Percentiles rank a stretch among this genome's conserved stretches.
phyloP scores from a whole-genome alignment of 2,888 invertebrate genomes.

The Fabriciana adippe region DNA sequence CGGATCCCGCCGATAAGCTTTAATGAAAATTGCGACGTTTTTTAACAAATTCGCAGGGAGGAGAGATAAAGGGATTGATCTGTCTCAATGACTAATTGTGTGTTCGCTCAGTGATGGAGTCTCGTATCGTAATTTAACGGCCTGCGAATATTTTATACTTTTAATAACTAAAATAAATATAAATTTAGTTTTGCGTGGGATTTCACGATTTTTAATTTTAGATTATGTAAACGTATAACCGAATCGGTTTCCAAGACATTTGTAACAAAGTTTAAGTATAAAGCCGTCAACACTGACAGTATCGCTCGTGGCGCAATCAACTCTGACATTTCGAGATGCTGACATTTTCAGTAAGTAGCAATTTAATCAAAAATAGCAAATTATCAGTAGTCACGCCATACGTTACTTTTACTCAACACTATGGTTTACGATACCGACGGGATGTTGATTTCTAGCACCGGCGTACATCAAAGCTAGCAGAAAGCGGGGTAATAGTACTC shows the following conservation, averaged over 20 bases:
- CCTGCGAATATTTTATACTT: constrained; percentile 43
- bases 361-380: constrained; percentile 57
- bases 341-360: constrained; percentile 41
- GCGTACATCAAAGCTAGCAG: constrained; percentile 7
- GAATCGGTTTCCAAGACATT: not conserved
- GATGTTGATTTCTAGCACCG: constrained; percentile 23
- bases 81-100: constrained; percentile 54
- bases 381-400: constrained; percentile 49
- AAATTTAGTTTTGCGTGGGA: not conserved
- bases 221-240: too few species aligned
- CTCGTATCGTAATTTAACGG: constrained; percentile 47
- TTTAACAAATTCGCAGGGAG: constrained; percentile 69
- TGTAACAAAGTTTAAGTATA: constrained; percentile 24
- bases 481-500: constrained; percentile 17
- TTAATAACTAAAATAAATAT: constrained; percentile 13
- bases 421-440: constrained; percentile 7
- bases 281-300: constrained; percentile 38
- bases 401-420: constrained; percentile 28
- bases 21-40: constrained; percentile 74
- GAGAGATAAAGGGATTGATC: constrained; percentile 70
- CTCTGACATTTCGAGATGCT: constrained; percentile 39
- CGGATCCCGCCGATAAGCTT: constrained; percentile 66
- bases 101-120: constrained; percentile 41
- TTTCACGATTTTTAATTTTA: not conserved
- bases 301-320: constrained; percentile 36